These are phyloP conservation scores for Lytechinus pictus DNA, from an alignment of 35 echinoderm and acorn worm species.

Conservation along the genomic window DNA sequence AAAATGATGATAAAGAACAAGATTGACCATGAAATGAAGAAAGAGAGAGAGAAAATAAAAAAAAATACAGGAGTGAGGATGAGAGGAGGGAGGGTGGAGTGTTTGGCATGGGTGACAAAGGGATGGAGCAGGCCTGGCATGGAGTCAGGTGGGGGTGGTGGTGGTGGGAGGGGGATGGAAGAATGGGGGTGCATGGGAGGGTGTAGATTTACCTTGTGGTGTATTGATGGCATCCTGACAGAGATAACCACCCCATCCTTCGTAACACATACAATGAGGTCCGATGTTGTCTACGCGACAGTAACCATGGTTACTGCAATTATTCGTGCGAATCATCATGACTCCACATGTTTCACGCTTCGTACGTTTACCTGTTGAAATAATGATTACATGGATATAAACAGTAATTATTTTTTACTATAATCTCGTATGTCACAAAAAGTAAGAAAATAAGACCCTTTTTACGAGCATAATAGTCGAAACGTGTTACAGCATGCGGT, in stretches of 20 bases:
- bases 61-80: no score
- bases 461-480: no score
- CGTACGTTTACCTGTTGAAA: background rate
- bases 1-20: background rate
- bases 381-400: background rate
- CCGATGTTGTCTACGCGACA: background rate
- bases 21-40: background rate
- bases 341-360: background rate
- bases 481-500: no score
- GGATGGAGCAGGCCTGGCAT: no score
- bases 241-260: slow-evolving; percentile 22
- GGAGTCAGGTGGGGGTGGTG: background rate
- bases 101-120: background rate
- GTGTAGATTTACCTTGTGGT: background rate
- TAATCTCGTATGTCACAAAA: no score
- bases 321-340: slow-evolving; percentile 11
- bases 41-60: background rate
- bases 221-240: background rate
- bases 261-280: background rate
- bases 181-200: background rate
- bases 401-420: no score
- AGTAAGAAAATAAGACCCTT: no score
- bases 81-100: no score
- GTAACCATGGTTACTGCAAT: background rate
- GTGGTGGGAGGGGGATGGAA: background rate